Evolutionary conservation across 2,888 invertebrate species (phyloP).

Genomic region (Drosophila meridionalis): DNA sequence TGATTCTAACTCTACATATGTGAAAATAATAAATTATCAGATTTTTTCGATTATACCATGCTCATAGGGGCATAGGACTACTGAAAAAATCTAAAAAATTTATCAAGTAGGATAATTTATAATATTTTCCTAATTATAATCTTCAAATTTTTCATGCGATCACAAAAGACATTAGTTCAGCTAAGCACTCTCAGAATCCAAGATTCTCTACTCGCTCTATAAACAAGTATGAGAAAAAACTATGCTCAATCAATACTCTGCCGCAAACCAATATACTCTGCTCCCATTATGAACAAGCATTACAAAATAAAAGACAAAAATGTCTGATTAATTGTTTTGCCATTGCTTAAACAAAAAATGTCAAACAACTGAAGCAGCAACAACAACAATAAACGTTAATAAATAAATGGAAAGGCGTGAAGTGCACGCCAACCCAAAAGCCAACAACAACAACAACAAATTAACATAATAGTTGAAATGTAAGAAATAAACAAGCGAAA

Average conservation of each 20-base stretch:
- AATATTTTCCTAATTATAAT: no score
- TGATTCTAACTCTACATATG: background rate
- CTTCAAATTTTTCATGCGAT: no score
- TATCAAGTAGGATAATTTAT: no score
- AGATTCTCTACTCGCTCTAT: no score
- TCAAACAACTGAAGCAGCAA: slow-evolving; percentile 18
- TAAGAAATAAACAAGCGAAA: slow-evolving; percentile 60
- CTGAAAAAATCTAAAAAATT: no score
- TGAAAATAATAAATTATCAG: no score
- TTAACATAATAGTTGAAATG: slow-evolving; percentile 45
- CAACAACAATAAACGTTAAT: slow-evolving; percentile 39
- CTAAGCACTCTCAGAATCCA: no score
- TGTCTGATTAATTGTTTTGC: slow-evolving; percentile 54
- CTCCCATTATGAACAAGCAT: background rate
- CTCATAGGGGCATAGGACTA: no score
- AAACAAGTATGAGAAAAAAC: no score
- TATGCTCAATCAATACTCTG: background rate
- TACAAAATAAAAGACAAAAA: slow-evolving; percentile 4
- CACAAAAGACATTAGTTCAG: no score
- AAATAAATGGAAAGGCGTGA: slow-evolving; percentile 63
- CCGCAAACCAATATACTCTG: background rate
- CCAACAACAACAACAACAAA: slow-evolving; percentile 15
- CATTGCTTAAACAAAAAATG: slow-evolving; percentile 23
- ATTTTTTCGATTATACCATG: no score
- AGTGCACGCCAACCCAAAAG: slow-evolving; percentile 51